Evolutionary conservation across 2,888 invertebrate species (phyloP).

Genomic region (Drosophila ezoana): DNA sequence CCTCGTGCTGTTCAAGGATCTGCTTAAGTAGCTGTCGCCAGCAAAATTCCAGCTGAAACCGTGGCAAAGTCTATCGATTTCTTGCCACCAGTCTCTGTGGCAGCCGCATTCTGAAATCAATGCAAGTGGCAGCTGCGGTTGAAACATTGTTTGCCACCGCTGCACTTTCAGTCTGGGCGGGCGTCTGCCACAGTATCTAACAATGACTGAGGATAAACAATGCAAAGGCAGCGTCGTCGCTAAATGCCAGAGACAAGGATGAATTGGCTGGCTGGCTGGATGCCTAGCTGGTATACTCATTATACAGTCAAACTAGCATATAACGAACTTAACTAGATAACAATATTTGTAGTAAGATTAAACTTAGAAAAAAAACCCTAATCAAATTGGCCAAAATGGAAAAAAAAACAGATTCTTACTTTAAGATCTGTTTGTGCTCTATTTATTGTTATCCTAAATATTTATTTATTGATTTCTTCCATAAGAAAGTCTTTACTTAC

Average conservation of each 20-base stretch:
- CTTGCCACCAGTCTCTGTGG: slow-evolving; percentile 3
- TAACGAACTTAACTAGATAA: not conserved
- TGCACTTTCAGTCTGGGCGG: slow-evolving; percentile 22
- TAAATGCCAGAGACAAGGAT: slow-evolving; percentile 64
- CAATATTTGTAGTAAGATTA: too few relatives aligned
- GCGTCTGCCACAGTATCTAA: slow-evolving; percentile 10
- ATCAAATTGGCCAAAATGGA: too few relatives aligned
- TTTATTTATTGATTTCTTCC: too few relatives aligned
- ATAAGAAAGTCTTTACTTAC: too few relatives aligned
- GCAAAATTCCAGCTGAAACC: slow-evolving; percentile 26
- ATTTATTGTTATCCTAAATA: too few relatives aligned
- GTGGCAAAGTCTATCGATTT: slow-evolving; percentile 51
- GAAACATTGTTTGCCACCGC: slow-evolving; percentile 63
- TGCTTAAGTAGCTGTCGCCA: slow-evolving; percentile 66
- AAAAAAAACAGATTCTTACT: too few relatives aligned
- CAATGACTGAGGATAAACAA: slow-evolving; percentile 58
- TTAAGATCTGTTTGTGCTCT: too few relatives aligned
- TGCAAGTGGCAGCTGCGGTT: slow-evolving; percentile 71
- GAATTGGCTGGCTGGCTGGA: slow-evolving; percentile 41
- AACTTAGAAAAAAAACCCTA: too few relatives aligned
- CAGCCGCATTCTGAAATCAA: slow-evolving; percentile 61
- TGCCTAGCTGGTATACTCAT: slow-evolving; percentile 36
- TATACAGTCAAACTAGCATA: slow-evolving; percentile 30
- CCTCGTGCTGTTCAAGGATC: slow-evolving; percentile 32
- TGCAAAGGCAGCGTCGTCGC: slow-evolving; percentile 48